A percentile compares a stretch with the other conserved stretches of the same genome.
phyloP scores from a whole-genome alignment of 2,113 vertebrate species.

The Toxotes jaculatrix region DNA sequence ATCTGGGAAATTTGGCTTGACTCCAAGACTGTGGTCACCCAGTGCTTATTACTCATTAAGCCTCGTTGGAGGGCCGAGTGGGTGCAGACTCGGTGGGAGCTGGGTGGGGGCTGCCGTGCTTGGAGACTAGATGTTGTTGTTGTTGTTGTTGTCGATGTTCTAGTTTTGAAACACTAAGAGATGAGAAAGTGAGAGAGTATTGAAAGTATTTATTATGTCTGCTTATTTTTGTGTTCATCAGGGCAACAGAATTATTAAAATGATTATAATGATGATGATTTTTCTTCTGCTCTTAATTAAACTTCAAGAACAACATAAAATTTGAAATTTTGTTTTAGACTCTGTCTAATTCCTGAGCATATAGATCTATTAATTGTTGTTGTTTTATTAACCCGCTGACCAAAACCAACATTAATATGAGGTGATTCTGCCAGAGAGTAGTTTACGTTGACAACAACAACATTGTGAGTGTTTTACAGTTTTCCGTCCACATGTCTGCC shows the following conservation, averaged over 20 bases:
- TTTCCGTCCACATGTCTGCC: no score
- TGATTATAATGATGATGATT: not conserved
- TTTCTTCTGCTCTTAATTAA: not conserved
- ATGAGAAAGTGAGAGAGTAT: constrained; percentile 50
- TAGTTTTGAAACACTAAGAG: constrained; percentile 55
- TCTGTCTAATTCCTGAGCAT: not conserved
- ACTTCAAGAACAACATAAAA: no score
- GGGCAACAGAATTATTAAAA: not conserved
- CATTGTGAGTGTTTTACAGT: not conserved
- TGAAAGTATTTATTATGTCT: constrained; percentile 12
- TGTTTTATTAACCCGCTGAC: no score
- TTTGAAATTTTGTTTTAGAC: not conserved
- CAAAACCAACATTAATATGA: no score
- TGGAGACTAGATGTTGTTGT: constrained; percentile 49
- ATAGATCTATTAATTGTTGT: not conserved
- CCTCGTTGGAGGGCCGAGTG: constrained; percentile 64
- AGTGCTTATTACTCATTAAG: constrained; percentile 80
- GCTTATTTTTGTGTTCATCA: not conserved
- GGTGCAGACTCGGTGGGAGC: constrained; percentile 63
- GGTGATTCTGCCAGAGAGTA: no score
- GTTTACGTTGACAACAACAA: no score
- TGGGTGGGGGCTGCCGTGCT: constrained; percentile 59
- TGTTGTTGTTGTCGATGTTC: constrained; percentile 60
- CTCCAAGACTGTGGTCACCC: constrained; percentile 77
- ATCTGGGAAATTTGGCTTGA: constrained; percentile 79